Evolutionary conservation across 2,797 vertebrate genomes (phyloP).

Genomic region (Tinamus major): DNA sequence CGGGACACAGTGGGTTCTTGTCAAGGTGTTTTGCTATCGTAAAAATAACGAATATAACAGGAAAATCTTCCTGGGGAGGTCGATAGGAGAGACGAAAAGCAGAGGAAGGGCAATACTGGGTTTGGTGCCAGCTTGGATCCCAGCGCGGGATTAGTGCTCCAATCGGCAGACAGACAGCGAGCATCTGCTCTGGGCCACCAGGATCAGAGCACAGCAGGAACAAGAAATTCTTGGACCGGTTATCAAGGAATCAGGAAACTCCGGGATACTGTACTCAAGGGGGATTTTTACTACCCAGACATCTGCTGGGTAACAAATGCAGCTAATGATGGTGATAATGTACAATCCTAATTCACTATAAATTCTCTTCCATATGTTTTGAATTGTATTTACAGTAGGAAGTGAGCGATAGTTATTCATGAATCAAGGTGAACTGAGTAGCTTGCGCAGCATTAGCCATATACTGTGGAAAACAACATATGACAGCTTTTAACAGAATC

Average conservation of each 20-base stretch:
- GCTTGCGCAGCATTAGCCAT: background rate
- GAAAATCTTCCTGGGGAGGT: background rate
- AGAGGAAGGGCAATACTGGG: background rate
- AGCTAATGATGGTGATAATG: constrained; percentile 49
- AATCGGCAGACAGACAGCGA: background rate
- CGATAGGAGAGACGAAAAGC: background rate
- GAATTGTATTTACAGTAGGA: constrained; percentile 59
- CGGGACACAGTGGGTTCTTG: background rate
- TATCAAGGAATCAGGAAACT: constrained; percentile 58
- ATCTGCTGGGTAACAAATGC: constrained; percentile 68
- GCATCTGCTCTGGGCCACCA: constrained; percentile 59
- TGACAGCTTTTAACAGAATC: background rate
- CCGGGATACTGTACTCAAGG: constrained; percentile 53
- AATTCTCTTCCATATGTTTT: constrained; percentile 60
- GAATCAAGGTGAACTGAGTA: constrained; percentile 37
- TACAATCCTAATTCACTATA: constrained; percentile 5
- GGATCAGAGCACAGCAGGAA: constrained; percentile 47
- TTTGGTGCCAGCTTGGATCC: background rate
- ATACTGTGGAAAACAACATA: background rate
- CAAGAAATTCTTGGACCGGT: constrained; percentile 54
- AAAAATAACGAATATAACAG: background rate
- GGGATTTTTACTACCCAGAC: constrained; percentile 63
- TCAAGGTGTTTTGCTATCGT: background rate
- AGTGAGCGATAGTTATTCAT: constrained; percentile 31
- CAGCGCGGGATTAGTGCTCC: background rate